Evolutionary conservation across 1,140 invertebrate genomes (phyloP).

Genomic region (Bicyclus anynana): DNA sequence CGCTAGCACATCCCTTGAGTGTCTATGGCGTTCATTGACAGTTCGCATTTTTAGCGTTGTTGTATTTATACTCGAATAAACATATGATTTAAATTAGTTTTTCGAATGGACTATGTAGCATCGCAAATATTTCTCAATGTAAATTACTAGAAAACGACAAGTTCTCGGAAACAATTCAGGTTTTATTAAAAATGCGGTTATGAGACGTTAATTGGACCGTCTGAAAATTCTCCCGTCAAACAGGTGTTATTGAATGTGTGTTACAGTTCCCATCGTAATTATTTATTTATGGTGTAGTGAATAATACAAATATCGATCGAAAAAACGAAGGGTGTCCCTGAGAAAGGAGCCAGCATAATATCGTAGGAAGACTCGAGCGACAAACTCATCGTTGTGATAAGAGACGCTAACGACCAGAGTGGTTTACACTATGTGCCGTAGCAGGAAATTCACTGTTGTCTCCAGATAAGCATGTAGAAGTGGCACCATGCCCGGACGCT

Average conservation of each 20-base stretch:
- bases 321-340: constrained; percentile 23
- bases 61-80: constrained; percentile 62
- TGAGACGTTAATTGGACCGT: constrained; percentile 41
- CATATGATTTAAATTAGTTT: constrained; percentile 44
- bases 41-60: constrained; percentile 67
- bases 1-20: constrained; percentile 53
- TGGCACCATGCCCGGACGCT: constrained; percentile 24
- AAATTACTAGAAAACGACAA: background rate
- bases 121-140: background rate
- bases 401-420: constrained; percentile 35
- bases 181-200: constrained; percentile 5
- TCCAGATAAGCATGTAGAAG: constrained; percentile 29
- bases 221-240: constrained; percentile 60
- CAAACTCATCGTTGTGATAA: constrained; percentile 1
- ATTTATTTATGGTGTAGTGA: constrained; percentile 69
- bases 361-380: background rate
- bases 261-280: constrained; percentile 69
- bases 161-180: background rate
- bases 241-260: constrained; percentile 75
- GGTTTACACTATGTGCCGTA: constrained; percentile 31
- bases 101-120: constrained; percentile 17
- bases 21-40: constrained; percentile 72
- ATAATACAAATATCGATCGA: constrained; percentile 68
- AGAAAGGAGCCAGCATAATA: constrained; percentile 15
- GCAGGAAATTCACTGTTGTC: constrained; percentile 6